phyloP scores from a whole-genome alignment of 2,888 invertebrate genomes.

The Cheiracanthium punctorium region DNA sequence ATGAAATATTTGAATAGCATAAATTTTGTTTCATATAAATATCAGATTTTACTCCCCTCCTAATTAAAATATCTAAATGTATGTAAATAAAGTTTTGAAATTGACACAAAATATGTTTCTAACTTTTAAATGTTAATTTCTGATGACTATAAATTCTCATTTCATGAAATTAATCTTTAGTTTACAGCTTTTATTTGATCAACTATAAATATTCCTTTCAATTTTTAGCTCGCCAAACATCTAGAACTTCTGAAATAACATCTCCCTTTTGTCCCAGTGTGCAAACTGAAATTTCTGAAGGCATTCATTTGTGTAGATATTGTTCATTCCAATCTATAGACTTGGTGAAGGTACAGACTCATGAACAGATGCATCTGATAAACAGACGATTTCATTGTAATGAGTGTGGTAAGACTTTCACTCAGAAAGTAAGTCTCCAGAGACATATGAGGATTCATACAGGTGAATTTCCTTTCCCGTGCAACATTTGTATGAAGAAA shows the following conservation, averaged over 20 bases:
- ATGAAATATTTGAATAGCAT: no score
- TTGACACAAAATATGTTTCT: no score
- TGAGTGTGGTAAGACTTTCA: background rate
- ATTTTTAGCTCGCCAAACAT: no score
- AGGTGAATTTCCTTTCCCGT: background rate
- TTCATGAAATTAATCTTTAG: no score
- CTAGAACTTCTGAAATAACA: background rate
- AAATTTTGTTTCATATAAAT: no score
- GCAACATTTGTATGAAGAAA: background rate
- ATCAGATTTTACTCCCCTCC: no score
- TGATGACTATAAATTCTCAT: no score
- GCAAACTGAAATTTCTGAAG: background rate
- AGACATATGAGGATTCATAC: slow-evolving; percentile 24
- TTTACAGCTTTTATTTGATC: no score
- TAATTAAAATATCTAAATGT: no score
- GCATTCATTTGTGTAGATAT: background rate
- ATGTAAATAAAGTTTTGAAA: no score
- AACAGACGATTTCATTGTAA: background rate
- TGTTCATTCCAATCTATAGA: background rate
- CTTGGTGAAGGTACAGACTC: background rate
- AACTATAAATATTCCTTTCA: no score
- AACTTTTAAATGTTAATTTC: no score
- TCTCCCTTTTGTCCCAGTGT: background rate
- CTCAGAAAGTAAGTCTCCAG: background rate
- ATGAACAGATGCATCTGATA: background rate